phyloP scores from a whole-genome alignment of 2,888 invertebrate genomes.

The Brachypalpus laphriformis region DNA sequence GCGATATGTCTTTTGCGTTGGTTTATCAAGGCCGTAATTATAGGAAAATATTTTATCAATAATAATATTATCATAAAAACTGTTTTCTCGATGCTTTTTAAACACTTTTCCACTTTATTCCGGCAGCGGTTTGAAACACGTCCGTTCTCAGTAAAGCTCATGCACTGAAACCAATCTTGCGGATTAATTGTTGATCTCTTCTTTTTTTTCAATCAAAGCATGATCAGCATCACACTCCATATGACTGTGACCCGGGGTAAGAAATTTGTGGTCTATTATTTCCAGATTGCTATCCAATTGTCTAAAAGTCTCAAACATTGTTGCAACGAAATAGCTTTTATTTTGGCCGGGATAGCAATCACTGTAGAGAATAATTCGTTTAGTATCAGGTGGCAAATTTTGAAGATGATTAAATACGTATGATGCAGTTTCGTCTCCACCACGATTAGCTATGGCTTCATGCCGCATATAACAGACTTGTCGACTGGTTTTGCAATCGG shows the following conservation, averaged over 20 bases:
- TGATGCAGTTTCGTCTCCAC: conserved; percentile 67
- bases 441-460: conserved; percentile 62
- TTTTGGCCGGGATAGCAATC: conserved; percentile 64
- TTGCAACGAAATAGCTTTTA: conserved; percentile 54
- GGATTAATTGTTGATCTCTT: no score
- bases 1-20: no score
- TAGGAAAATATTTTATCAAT: no score
- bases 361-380: conserved; percentile 65
- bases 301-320: conserved; percentile 36
- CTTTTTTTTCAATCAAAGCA: conserved; percentile 7
- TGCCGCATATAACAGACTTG: conserved; percentile 72
- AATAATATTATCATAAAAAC: no score
- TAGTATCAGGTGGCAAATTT: conserved; percentile 24
- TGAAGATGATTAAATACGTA: conserved; percentile 50
- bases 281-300: neutral
- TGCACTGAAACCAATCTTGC: no score
- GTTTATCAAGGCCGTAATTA: no score
- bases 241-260: neutral
- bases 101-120: no score
- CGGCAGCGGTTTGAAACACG: no score
- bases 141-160: no score
- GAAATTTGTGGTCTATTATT: conserved; percentile 1
- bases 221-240: neutral
- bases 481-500: conserved; percentile 53
- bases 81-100: no score